A percentile compares a stretch with the other conserved stretches of the same genome.
phyloP scores from a whole-genome alignment of 1,140 invertebrate genomes.

The Melipona quadrifasciata region DNA sequence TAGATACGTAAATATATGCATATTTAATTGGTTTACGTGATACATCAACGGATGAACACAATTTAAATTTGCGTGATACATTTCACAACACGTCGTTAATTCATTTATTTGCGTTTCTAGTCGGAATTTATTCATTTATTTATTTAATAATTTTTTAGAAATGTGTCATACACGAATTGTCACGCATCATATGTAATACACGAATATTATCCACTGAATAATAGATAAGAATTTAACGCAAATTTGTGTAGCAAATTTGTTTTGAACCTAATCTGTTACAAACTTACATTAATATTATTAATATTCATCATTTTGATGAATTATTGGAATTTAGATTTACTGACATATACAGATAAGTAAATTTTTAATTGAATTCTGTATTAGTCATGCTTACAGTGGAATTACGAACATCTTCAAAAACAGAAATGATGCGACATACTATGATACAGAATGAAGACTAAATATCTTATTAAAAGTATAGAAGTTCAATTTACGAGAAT shows the following conservation, averaged over 20 bases:
- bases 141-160: background rate
- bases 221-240: background rate
- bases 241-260: background rate
- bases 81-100: background rate
- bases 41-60: background rate
- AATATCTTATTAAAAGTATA: slow-evolving; percentile 15
- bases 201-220: too few relatives aligned
- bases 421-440: background rate
- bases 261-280: background rate
- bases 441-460: background rate
- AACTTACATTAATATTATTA: background rate
- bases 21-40: background rate
- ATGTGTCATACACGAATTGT: background rate
- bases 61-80: background rate
- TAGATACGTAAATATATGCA: background rate
- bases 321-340: background rate
- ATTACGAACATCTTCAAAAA: slow-evolving; percentile 15
- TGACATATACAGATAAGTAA: background rate
- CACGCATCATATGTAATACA: too few relatives aligned
- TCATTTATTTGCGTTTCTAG: background rate
- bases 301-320: background rate
- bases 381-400: background rate
- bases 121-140: background rate
- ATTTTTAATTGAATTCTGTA: background rate
- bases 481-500: slow-evolving; percentile 1